phyloP scores from a whole-genome alignment of 2,113 vertebrate species.

The Elaphurus davidianus region DNA sequence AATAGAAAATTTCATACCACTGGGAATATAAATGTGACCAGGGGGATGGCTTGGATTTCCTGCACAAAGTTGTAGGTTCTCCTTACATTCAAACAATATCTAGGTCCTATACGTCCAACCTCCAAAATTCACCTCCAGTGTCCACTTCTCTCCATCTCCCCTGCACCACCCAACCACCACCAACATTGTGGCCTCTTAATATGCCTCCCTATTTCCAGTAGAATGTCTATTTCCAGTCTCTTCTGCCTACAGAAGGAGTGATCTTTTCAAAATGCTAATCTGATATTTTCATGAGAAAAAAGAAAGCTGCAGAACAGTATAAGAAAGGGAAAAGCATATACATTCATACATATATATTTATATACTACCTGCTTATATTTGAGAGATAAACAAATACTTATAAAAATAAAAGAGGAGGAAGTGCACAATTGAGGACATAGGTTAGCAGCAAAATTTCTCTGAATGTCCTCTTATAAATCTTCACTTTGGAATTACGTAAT shows the following conservation, averaged over 20 bases:
- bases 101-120: not conserved
- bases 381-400: not conserved
- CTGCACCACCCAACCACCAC: not conserved
- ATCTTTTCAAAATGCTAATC: not conserved
- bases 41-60: not conserved
- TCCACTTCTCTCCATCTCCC: not conserved
- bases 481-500: not conserved
- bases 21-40: not conserved
- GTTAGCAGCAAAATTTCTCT: not conserved
- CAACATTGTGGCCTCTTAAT: not conserved
- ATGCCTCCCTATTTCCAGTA: not conserved
- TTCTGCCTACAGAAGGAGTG: not conserved
- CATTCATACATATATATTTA: not conserved
- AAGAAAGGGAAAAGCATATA: not conserved
- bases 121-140: not conserved
- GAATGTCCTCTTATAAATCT: not conserved
- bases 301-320: not conserved
- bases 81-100: not conserved
- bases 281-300: constrained; percentile 7
- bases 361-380: not conserved
- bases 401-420: not conserved
- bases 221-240: not conserved
- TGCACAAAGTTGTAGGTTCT: not conserved
- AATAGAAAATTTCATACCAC: not conserved
- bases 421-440: not conserved